Base-by-base conservation (phyloP, 1,140 invertebrate genomes). In the Lucilia sericata region DNA sequence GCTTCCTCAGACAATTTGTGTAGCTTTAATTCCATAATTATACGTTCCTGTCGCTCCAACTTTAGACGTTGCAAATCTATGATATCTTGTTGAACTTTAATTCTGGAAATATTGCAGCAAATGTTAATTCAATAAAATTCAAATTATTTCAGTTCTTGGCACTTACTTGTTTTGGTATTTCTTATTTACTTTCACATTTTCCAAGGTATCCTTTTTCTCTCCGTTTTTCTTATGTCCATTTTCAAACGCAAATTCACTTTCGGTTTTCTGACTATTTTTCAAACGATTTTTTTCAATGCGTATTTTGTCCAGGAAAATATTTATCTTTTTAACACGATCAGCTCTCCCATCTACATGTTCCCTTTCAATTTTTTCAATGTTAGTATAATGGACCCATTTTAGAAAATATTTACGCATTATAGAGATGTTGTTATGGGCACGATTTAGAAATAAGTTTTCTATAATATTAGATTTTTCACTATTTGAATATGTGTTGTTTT, bases 21-120 rank as follows among this genome's bases (percentile, higher is more conserved):
- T 42, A 94, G 90, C 86, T 94, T 94, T 0, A 95, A 87, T 87
- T 94, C 92, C 88, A 94, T 93, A 82, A 95, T 95, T 2, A 94
- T 83, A 86, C 93, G 92, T 82, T 93, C 92, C 89, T 94, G 94
- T 82, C 94, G 92, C 85, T 94, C 92, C 83, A 95, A 87, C 89
- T 94, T 94, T 8, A 92, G 89, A 86, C 93, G 93, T 87, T 94
- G 94, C 12, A 93, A 85, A 49, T 94, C 92, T 70, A 95, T 95
- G 60, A 94, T 93, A 84, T 93, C 92, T 88, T 94, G 93, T 88
- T 95, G 94, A 17, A 93, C 91, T 87, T 93, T 93, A 25, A 93
- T 93, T 85, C 94, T 93, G 82, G 83, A 85, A 84, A 82, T 74
- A 84, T 85, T 87, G 51, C 25, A 47, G 12, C 21, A 10, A 13